Percentiles rank a stretch among this genome's conserved stretches.
phyloP scores from a whole-genome alignment of 1,140 invertebrate species.

The Ladona fulva region DNA sequence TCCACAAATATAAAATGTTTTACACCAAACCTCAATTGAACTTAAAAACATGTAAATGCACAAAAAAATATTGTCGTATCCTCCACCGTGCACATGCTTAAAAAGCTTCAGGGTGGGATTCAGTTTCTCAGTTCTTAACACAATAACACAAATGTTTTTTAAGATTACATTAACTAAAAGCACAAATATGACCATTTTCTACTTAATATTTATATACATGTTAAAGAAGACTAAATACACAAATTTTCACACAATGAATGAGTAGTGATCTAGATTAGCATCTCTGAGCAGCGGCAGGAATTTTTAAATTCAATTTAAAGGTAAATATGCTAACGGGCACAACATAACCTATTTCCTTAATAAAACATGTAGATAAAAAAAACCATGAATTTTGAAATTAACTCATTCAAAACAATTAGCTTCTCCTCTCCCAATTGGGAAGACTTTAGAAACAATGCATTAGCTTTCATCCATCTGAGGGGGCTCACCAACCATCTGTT shows the following conservation, averaged over 20 bases:
- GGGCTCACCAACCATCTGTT: background rate
- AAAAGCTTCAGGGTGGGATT: background rate
- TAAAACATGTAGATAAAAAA: background rate
- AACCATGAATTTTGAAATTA: background rate
- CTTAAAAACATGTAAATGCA: conserved; percentile 10
- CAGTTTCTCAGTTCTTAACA: conserved; percentile 2
- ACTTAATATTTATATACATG: conserved; percentile 4
- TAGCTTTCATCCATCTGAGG: background rate
- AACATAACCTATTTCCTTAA: background rate
- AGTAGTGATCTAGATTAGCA: conserved; percentile 9
- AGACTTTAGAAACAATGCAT: conserved; percentile 1
- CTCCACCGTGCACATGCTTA: background rate
- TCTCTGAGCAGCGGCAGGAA: background rate
- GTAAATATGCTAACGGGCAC: background rate
- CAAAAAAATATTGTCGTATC: conserved; percentile 6
- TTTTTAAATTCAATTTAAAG: background rate
- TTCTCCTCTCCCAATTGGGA: background rate
- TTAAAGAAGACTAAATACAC: conserved; percentile 1
- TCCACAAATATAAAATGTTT: background rate
- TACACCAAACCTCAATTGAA: conserved; percentile 5
- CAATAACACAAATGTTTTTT: background rate
- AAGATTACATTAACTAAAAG: background rate
- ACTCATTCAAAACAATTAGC: background rate
- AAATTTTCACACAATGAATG: background rate
- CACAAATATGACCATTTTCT: background rate